Percentiles rank a stretch among this genome's conserved stretches.
These are phyloP conservation scores for Achatina immaculata DNA, from an alignment of 1,140 invertebrate species.

Conservation along the genomic window DNA sequence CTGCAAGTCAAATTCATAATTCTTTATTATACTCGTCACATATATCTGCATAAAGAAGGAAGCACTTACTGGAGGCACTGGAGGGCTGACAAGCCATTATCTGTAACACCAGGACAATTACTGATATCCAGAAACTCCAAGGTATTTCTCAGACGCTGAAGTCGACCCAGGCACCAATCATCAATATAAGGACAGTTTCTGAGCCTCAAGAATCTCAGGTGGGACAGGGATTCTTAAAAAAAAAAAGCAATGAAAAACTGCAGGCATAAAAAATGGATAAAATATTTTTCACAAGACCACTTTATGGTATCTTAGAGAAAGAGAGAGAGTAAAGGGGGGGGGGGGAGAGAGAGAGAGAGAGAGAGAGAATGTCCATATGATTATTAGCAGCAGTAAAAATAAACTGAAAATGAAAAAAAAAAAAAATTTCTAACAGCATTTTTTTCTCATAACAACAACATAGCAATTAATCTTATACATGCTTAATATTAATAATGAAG, in stretches of 20 bases:
- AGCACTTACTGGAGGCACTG: constrained; percentile 74
- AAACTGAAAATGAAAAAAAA: not conserved
- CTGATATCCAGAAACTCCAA: constrained; percentile 83
- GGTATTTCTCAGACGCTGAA: constrained; percentile 75
- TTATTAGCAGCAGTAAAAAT: not conserved
- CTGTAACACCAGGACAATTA: constrained; percentile 77
- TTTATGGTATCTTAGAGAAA: not conserved
- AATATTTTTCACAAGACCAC: no score
- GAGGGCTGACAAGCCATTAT: constrained; percentile 77
- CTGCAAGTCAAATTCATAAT: no score
- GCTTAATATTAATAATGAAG: not conserved
- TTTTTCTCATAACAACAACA: not conserved
- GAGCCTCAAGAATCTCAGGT: constrained; percentile 79
- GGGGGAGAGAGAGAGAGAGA: no score
- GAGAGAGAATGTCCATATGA: no score
- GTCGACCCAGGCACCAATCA: constrained; percentile 83
- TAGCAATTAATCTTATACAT: not conserved
- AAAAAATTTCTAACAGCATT: not conserved
- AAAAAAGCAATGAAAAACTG: no score
- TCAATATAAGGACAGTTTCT: constrained; percentile 77
- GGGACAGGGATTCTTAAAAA: constrained; percentile 71
- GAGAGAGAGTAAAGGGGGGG: no score
- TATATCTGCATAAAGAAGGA: no score
- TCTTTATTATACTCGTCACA: no score
- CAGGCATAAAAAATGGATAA: no score